Evolutionary conservation across 2,888 invertebrate species (phyloP), one percentile per base, ranked within the genome.

Genomic region (Sphinx pinastri): DNA sequence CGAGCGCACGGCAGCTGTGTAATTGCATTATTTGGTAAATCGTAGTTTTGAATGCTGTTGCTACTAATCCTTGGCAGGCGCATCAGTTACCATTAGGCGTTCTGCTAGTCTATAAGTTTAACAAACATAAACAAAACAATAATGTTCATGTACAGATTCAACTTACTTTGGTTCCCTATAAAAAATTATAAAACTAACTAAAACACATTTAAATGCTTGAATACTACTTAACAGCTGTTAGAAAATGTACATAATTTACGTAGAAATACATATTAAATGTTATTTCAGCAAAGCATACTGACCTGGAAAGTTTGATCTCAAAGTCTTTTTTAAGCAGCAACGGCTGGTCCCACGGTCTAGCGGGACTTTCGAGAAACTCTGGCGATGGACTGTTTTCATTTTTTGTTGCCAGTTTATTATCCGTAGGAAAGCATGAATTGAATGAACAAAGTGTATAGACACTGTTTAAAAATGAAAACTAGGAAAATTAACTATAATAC

Each of bases 331-430:
- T 88, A 79, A 72, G 82, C 74, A 88, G 82, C 77, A 94, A 81
- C 83, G 95, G 95, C 84, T 94, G 92, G 86, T 95, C 95, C 95
- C 95, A 95, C 72, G 94, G 94, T 81, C 91, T 93, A 80, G 94
- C 92, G 74, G 94, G 92, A 82, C 92, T 93, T 83, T 94, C 95
- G 79, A 95, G 91, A 87, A 93, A 94, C 77, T 94, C 95, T 13
- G 94, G 94, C 47, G 94, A 94, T 6, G 94, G 94, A 85, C 94
- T 94, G 80, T 71, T 71, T 70, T 75, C 52, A 70, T 38, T 38
- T 25, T 84, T 81, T 82, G 72, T 47, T 63, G 49, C 55, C 49
- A 67, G 51, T 76, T 73, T 76, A 74, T 70, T 72, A 49, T 75
- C 79, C 78, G 72, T 71, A 71, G 55, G 79, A 70, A 79, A 78